Evolutionary conservation across 1,140 invertebrate species (phyloP), one percentile per base, ranked within the genome.

Genomic region (Agrypnia vestita): DNA sequence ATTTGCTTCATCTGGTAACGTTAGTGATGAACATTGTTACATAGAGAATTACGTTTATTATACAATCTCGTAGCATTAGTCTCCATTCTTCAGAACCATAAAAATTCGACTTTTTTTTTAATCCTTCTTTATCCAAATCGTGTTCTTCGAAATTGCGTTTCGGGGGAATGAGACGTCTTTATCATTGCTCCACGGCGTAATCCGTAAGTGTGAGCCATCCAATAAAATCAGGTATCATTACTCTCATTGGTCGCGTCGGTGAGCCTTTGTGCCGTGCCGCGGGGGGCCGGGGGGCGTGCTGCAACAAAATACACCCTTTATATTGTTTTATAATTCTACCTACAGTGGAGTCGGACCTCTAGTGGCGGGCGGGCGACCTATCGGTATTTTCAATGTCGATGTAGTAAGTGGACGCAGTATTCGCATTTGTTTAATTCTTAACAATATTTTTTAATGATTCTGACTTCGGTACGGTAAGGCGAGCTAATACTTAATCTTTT

Each of bases 291-390:
- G 17, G 17, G 55, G 55, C 13, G 55, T 17, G 15, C 17, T 49
- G 35, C 25, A 13, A 21, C 47, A 71, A 51, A 71, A 71, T 71
- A 71, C 67, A 51, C 67, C 67, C 67, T 71, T 49, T 49, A 71
- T 71, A 71, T 71, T 71, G 67, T 71, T 71, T 71, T 71, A 71
- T 71, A 71, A 71, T 71, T 71, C 47, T 71, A 71, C 67, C 67
- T 71, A 49, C 67, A 71, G 67, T 51, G 67, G 47, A 71, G 67
- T 15, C n/a, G n/a, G 12, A 10, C 25, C 25, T 6, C 6, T 67
- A 67, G 62, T 43, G 62, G 21, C 25, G 47, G 47, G 17, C 15
- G 49, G 46, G 17, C 3, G 44, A 19, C 3, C 9, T 43, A 71
- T 71, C 67, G 67, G 49, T 46, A 9, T 67, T 67, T 13, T 1